A percentile compares a stretch with the other conserved stretches of the same genome.
phyloP scores from a whole-genome alignment of 2,113 vertebrate genomes.

The Ammodytes dubius region DNA sequence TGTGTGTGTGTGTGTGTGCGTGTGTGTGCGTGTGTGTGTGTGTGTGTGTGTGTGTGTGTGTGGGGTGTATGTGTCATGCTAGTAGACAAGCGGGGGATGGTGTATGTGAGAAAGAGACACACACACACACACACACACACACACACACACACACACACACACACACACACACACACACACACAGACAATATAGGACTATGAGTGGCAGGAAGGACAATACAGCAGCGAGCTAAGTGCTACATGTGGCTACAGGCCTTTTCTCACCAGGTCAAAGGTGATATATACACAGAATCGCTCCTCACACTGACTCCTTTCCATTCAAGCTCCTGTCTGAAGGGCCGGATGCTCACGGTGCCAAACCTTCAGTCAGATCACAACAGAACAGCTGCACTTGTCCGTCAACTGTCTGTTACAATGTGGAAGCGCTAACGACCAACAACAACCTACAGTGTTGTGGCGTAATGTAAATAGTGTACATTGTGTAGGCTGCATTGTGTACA shows the following conservation, averaged over 20 bases:
- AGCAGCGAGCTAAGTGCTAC: conserved; percentile 42
- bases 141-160: conserved; percentile 1
- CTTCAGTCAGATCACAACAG: conserved; percentile 58
- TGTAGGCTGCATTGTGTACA: neutral
- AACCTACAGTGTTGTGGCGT: conserved; percentile 26
- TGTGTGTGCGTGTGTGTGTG: too few relatives aligned
- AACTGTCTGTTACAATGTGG: conserved; percentile 20
- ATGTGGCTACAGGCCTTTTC: conserved; percentile 35
- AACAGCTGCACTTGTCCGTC: conserved; percentile 58
- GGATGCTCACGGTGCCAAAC: conserved; percentile 28
- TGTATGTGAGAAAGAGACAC: conserved; percentile 17
- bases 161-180: neutral
- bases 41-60: too few relatives aligned
- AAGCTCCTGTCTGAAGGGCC: neutral
- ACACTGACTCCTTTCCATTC: conserved; percentile 36
- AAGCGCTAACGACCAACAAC: conserved; percentile 26
- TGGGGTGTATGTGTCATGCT: neutral
- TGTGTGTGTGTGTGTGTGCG: too few relatives aligned
- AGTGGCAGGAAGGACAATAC: conserved; percentile 45
- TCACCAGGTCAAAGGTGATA: conserved; percentile 62
- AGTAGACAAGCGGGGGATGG: conserved; percentile 39
- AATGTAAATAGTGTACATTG: conserved; percentile 41
- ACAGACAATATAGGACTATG: conserved; percentile 33
- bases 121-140: conserved; percentile 1
- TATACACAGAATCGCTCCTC: neutral